Conservation (phyloP, 2,113 vertebrate genomes). For the Pangasianodon gigas region DNA sequence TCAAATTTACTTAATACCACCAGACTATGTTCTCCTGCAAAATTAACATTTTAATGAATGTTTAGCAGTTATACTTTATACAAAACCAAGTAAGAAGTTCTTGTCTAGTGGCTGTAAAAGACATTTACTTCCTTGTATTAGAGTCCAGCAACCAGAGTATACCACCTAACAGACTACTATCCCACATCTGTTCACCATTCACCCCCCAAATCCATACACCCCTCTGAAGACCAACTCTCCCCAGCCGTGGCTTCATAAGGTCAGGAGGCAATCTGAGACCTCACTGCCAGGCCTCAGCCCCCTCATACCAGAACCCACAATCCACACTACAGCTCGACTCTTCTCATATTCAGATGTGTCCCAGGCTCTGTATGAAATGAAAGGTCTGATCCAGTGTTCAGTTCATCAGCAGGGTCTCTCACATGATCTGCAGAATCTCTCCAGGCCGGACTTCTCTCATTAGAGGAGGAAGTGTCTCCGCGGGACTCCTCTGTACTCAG, state of each 20-base stretch:
- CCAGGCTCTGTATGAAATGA: slow-evolving; percentile 23
- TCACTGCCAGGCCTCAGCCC: slow-evolving; percentile 18
- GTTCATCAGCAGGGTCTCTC: slow-evolving; percentile 61
- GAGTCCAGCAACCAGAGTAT: slow-evolving; percentile 4
- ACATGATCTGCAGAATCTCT: slow-evolving; percentile 63
- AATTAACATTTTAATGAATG: background rate
- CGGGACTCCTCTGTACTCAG: slow-evolving; percentile 68
- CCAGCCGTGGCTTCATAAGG: slow-evolving; percentile 36
- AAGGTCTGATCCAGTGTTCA: slow-evolving; percentile 49
- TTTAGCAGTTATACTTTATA: background rate
- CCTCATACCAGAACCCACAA: background rate
- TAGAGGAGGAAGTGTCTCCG: slow-evolving; percentile 61
- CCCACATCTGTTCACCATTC: slow-evolving; percentile 54
- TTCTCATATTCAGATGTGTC: slow-evolving; percentile 13
- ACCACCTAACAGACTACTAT: slow-evolving; percentile 8
- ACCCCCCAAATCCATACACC: slow-evolving; percentile 14
- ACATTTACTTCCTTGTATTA: slow-evolving; percentile 60
- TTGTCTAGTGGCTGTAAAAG: background rate
- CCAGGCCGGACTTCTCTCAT: slow-evolving; percentile 71
- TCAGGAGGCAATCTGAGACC: slow-evolving; percentile 37
- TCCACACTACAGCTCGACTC: background rate
- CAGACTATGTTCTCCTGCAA: background rate
- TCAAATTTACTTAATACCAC: background rate
- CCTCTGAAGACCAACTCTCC: slow-evolving; percentile 52
- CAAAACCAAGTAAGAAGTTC: background rate